A percentile compares a stretch with the other conserved stretches of the same genome.
Evolutionary conservation across 2,888 invertebrate genomes (phyloP).

Genomic region (Dorcus hopei): DNA sequence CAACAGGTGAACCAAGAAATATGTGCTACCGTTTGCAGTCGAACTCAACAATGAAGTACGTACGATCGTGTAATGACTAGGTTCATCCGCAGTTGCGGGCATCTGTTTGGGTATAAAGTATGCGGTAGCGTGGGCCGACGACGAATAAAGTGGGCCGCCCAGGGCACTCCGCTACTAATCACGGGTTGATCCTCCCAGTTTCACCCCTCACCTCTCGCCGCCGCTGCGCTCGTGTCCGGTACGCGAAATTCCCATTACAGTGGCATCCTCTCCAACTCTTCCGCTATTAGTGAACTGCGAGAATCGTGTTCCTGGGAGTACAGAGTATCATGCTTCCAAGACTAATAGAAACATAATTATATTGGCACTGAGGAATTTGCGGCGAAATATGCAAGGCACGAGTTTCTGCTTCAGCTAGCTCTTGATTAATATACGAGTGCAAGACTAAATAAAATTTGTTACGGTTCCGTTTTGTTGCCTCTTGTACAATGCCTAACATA

Average conservation of each 20-base stretch:
- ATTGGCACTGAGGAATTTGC: too few relatives aligned
- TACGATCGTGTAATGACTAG: neutral
- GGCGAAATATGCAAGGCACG: too few relatives aligned
- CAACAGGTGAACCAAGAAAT: too few relatives aligned
- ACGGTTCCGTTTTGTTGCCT: too few relatives aligned
- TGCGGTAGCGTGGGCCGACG: conserved; percentile 22
- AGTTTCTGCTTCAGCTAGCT: too few relatives aligned
- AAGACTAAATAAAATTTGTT: too few relatives aligned
- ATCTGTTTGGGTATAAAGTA: conserved; percentile 4
- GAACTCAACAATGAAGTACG: neutral
- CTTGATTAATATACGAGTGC: too few relatives aligned
- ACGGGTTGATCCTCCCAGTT: conserved; percentile 13
- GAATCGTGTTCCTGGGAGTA: too few relatives aligned
- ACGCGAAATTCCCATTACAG: neutral
- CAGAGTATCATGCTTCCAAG: too few relatives aligned
- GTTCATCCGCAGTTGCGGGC: neutral
- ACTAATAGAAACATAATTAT: too few relatives aligned
- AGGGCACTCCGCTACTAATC: conserved; percentile 14
- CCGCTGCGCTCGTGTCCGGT: neutral
- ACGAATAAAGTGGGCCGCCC: conserved; percentile 13
- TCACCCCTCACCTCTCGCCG: neutral
- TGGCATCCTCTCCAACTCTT: neutral
- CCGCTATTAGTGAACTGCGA: neutral
- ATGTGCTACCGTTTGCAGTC: too few relatives aligned
- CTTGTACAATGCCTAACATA: too few relatives aligned